Evolutionary conservation across 2,113 vertebrate genomes (phyloP), one percentile per base, ranked within the genome.

Genomic region (Gavialis gangeticus): DNA sequence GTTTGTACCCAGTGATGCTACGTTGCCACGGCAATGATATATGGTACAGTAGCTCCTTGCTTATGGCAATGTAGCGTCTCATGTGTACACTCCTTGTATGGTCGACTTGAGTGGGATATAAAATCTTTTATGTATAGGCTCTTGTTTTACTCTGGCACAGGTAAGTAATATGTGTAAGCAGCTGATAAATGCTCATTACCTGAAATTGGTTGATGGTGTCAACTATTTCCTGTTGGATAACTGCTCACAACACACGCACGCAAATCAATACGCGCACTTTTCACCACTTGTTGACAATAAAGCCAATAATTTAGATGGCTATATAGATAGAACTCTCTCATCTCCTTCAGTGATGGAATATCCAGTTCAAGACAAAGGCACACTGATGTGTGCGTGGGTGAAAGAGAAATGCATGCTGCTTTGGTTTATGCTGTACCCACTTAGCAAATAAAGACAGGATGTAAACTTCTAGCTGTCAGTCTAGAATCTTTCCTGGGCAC

Each of bases 101-200:
- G 46, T 46, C 7, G 46, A 46, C 46, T 9, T 9, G 46, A 56
- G 17, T 73, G 73, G n/a, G 71, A 8, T 84, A 30, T 3, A 73
- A 69, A 90, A 28, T 13, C 54, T 87, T 37, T 91, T 76, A 46
- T 59, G 16, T 46, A 21, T 16, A 7, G 27, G 37, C 24, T 12
- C 37, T 66, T 54, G 30, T 81, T 85, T 89, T 89, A 91, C 63
- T 46, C 24, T 85, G 79, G 75, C 75, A 80, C 56, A 62, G 73
- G 80, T 56, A 46, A 54, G 18, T 76, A 63, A 64, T 67, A 81
- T 13, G 73, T 54, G 37, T 85, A 73, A 73, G 85, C 34, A 55
- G 56, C 77, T 75, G 69, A 87, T 55, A 64, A 79, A 57, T 1
- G 1, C 80, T 87, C 56, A 81, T 60, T 57, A 80, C 19, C 57